These are phyloP conservation scores for Schizotus pectinicornis DNA, from an alignment of 2,888 invertebrate genomes.

Conservation along the genomic window DNA sequence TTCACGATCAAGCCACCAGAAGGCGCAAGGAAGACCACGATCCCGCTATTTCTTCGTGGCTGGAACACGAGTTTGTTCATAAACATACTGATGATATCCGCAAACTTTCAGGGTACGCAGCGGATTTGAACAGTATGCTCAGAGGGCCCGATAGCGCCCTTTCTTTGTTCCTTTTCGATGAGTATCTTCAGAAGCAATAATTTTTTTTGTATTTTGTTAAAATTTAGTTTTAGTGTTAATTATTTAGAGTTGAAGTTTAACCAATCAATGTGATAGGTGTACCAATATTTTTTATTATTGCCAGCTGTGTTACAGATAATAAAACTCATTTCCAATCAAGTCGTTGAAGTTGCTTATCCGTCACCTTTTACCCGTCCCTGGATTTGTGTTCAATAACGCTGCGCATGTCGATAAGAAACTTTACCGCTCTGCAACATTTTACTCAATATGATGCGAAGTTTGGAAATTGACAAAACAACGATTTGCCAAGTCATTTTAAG, in stretches of 20 bases:
- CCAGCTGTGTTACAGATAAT: conserved; percentile 14
- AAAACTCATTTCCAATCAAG: too few relatives aligned
- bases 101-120: conserved; percentile 73
- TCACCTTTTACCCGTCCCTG: too few relatives aligned
- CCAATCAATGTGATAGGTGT: conserved; percentile 15
- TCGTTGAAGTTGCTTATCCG: too few relatives aligned
- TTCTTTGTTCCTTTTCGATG: conserved; percentile 77
- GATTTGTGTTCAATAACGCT: too few relatives aligned
- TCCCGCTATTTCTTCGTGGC: conserved; percentile 74
- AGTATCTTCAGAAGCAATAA: conserved; percentile 60
- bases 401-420: too few relatives aligned
- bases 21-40: conserved; percentile 66
- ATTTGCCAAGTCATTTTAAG: too few relatives aligned
- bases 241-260: background rate
- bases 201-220: conserved; percentile 8
- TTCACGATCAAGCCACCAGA: conserved; percentile 70
- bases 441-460: too few relatives aligned
- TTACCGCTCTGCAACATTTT: too few relatives aligned
- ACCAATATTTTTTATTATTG: conserved; percentile 10
- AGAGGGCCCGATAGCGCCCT: conserved; percentile 67
- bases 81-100: conserved; percentile 72
- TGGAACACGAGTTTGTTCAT: conserved; percentile 79
- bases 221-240: background rate
- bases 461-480: too few relatives aligned
- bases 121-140: conserved; percentile 73